Base-by-base conservation (phyloP, 2,888 invertebrate genomes). In the Choreutis nemorana region DNA sequence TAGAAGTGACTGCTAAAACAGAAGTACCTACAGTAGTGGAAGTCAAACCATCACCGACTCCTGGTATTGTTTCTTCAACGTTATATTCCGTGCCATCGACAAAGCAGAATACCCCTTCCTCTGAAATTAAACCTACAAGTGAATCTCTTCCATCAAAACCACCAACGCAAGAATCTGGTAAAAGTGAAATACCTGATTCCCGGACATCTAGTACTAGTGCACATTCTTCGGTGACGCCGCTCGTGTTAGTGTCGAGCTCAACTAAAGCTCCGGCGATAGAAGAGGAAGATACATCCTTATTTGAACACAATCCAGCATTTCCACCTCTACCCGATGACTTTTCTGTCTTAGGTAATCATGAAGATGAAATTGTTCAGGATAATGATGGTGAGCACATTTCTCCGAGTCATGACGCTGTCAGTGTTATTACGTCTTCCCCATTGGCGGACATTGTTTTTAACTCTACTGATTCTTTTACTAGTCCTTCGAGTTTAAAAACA, bases 301-400 rank as follows among this genome's bases (percentile, higher is more conserved):
- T 67, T 9, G 77, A 77, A 21, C 77, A 67, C 26, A 75, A 77
- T 34, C 78, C 78, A 6, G 77, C 77, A 4, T 78, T 78, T 30
- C 78, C 78, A 0, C 78, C 78, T 1, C 49, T 75, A 14, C 77
- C 75, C 3, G 78, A 78, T 39, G 78, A 78, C 40, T 50, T 78
- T 18, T 64, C 71, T 11, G 67, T 68, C 6, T 39, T 61, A 2
- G 57, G 64, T 23, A 70, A 66, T 36, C 75, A 73, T 22, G 75
- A 70, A 14, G 77, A 77, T 31, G 77, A 73, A 41, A 55, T 59
- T 26, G 53, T 63, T 13, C 54, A 61, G 2, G 18, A 18, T 18
- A 18, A 18, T 8, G 77, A 77, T 35, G 58, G 55, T 30, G 65
- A 68, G 4, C 63, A 64, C 30, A 47, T 48, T 3, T 34, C 55